A percentile compares a stretch with the other conserved stretches of the same genome.
Evolutionary conservation across 2,113 vertebrate genomes (phyloP).

Genomic region (Chloropsis cyanopogon): DNA sequence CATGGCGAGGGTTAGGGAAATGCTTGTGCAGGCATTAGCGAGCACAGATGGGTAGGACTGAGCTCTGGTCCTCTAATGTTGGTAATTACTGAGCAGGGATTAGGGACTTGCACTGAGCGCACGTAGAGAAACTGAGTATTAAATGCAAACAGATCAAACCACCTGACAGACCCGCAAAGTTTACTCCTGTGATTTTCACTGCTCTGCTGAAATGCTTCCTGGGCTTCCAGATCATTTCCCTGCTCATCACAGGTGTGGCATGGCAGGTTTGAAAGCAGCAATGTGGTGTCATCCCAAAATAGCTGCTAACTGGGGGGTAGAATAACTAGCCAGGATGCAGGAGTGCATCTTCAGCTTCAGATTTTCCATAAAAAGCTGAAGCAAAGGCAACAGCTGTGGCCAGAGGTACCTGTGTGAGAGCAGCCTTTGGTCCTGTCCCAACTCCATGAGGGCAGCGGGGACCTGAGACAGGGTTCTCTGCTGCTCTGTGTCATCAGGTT

Average conservation of each 20-base stretch:
- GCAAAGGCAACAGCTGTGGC: neutral
- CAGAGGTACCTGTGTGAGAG: neutral
- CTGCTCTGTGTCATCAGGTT: neutral
- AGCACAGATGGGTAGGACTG: neutral
- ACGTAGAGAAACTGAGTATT: neutral
- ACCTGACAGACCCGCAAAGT: neutral
- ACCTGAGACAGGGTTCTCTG: neutral
- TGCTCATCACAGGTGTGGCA: accelerated
- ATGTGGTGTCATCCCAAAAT: neutral
- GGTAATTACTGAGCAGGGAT: conserved; percentile 41
- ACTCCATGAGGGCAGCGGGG: accelerated
- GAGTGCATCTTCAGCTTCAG: neutral
- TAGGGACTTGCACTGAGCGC: neutral
- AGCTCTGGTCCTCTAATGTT: neutral
- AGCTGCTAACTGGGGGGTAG: neutral
- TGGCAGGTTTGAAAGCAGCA: accelerated
- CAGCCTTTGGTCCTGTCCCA: neutral
- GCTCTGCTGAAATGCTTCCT: accelerated
- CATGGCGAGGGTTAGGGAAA: neutral
- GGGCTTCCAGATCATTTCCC: neutral
- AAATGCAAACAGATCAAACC: conserved; percentile 33
- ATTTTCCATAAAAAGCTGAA: neutral
- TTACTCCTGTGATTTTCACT: neutral
- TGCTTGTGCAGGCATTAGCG: neutral
- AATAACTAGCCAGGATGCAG: neutral